Evolutionary conservation across 2,888 invertebrate genomes (phyloP).

Genomic region (Drosophila dives): DNA sequence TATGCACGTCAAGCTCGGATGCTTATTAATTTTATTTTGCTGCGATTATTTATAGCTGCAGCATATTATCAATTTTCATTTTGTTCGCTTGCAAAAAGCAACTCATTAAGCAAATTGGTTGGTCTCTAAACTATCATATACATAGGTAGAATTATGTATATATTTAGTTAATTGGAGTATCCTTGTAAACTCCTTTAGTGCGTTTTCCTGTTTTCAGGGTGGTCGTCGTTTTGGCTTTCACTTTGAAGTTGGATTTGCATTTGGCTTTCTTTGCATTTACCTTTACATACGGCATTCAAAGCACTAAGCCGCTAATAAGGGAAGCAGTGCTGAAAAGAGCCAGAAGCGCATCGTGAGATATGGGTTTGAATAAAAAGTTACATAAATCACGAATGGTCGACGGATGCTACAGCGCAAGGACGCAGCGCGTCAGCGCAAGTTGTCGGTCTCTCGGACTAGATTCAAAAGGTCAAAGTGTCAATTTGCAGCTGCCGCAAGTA

Average conservation of each 20-base stretch:
- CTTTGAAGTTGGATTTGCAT: constrained; percentile 12
- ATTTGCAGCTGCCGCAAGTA: constrained; percentile 66
- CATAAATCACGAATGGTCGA: constrained; percentile 37
- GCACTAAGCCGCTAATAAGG: constrained; percentile 72
- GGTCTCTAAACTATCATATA: constrained; percentile 4
- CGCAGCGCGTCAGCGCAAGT: constrained; percentile 34
- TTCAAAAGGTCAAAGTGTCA: constrained; percentile 39
- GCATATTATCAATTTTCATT: constrained; percentile 52
- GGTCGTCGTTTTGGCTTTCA: constrained; percentile 14
- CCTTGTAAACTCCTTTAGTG: constrained; percentile 22
- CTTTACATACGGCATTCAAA: constrained; percentile 32
- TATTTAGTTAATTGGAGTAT: constrained; percentile 9
- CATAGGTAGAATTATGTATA: neutral
- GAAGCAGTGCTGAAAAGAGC: constrained; percentile 62
- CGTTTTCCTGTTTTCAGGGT: constrained; percentile 9
- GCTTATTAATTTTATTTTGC: constrained; percentile 32
- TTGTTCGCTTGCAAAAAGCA: constrained; percentile 31
- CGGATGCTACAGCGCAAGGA: constrained; percentile 38
- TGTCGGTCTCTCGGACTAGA: constrained; percentile 27
- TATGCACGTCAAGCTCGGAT: constrained; percentile 13
- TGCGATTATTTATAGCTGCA: constrained; percentile 29
- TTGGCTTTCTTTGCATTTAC: constrained; percentile 31
- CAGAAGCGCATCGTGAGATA: constrained; percentile 43
- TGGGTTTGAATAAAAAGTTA: constrained; percentile 42
- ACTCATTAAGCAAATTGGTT: constrained; percentile 31